A percentile compares a stretch with the other conserved stretches of the same genome.
Conservation (phyloP, 2,888 invertebrate genomes). For the Drosophila birchii region DNA sequence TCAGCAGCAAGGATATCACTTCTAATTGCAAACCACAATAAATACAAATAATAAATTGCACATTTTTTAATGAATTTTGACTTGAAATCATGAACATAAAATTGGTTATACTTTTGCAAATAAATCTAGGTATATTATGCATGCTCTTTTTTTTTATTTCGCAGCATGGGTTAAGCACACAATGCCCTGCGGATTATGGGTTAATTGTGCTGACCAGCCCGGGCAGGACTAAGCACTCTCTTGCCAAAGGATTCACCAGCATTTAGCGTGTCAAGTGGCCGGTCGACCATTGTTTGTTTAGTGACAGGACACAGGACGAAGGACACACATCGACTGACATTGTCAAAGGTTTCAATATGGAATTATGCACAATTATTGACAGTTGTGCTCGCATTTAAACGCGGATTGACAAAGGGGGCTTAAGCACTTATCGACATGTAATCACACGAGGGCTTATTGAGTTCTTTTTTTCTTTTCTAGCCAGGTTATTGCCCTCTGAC, state of each 20-base stretch:
- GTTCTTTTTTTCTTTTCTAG: constrained; percentile 11
- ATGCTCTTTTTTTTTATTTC: background rate
- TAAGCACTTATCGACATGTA: constrained; percentile 24
- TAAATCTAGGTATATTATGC: background rate
- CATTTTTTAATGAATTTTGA: background rate
- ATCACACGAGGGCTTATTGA: constrained; percentile 9
- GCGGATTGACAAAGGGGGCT: constrained; percentile 11
- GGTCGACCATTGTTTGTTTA: constrained; percentile 28
- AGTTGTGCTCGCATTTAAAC: constrained; percentile 18
- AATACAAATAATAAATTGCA: constrained; percentile 3
- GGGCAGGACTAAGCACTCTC: constrained; percentile 22
- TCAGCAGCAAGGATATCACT: constrained; percentile 16
- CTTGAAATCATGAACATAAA: no score
- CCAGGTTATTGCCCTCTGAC: background rate
- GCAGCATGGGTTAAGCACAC: background rate
- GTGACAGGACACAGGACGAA: constrained; percentile 1
- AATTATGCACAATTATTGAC: constrained; percentile 35
- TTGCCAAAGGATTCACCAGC: constrained; percentile 2
- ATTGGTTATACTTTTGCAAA: background rate
- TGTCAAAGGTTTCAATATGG: constrained; percentile 30
- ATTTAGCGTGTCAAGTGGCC: constrained; percentile 23
- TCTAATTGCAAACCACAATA: constrained; percentile 23
- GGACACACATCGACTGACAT: background rate
- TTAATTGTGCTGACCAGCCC: constrained; percentile 23
- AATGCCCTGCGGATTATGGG: constrained; percentile 23